These are phyloP conservation scores for Fregetta grallaria DNA, from an alignment of 2,113 vertebrate species.

Conservation along the genomic window DNA sequence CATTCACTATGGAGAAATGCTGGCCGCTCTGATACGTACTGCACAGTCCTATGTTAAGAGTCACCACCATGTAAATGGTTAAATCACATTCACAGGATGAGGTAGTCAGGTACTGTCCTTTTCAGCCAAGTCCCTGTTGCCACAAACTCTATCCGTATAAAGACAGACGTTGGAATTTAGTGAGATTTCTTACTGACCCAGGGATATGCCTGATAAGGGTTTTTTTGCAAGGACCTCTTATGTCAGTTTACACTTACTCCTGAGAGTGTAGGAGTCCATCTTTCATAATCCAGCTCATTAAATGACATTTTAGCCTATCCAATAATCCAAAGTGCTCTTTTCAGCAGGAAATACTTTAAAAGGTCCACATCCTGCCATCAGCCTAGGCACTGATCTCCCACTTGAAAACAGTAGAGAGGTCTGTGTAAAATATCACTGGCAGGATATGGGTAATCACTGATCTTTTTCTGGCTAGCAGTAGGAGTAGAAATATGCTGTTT, in stretches of 20 bases:
- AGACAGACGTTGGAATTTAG: neutral
- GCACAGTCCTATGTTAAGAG: neutral
- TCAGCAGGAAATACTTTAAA: conserved; percentile 53
- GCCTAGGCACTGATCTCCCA: conserved; percentile 15
- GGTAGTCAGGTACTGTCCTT: neutral
- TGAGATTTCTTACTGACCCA: neutral
- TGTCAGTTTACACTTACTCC: neutral
- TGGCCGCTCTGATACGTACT: neutral
- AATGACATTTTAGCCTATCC: conserved; percentile 9
- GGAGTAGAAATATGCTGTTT: conserved; percentile 49
- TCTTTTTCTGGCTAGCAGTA: conserved; percentile 28
- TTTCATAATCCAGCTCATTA: neutral
- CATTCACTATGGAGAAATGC: neutral
- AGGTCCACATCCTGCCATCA: conserved; percentile 43
- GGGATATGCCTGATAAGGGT: neutral
- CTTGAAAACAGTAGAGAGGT: conserved; percentile 33
- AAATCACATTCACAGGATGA: neutral
- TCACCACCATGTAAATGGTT: neutral
- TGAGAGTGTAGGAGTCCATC: neutral
- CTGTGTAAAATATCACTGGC: conserved; percentile 55
- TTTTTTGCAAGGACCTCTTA: neutral
- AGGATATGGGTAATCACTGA: conserved; percentile 54
- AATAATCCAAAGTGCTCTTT: neutral
- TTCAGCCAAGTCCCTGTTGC: neutral
- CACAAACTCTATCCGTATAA: neutral